A percentile compares a stretch with the other conserved stretches of the same genome.
These are phyloP conservation scores for Neodiprion lecontei DNA, from an alignment of 1,140 invertebrate genomes.

Conservation along the genomic window DNA sequence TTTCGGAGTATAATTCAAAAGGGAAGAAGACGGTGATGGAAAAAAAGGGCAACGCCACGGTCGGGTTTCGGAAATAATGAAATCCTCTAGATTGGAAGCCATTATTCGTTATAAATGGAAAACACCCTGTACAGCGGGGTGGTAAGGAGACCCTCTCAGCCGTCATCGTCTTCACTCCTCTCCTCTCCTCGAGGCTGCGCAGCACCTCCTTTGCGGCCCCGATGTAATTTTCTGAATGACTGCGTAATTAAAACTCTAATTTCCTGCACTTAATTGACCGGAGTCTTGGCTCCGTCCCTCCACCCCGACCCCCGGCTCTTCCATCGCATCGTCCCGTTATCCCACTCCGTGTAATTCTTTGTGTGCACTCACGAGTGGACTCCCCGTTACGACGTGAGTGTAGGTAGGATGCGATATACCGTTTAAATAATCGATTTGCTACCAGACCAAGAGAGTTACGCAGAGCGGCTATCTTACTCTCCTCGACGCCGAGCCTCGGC, in stretches of 20 bases:
- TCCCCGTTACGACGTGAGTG: slow-evolving; percentile 11
- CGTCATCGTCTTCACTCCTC: not conserved
- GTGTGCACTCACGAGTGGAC: slow-evolving; percentile 23
- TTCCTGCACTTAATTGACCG: slow-evolving; percentile 65
- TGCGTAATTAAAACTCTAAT: slow-evolving; percentile 66
- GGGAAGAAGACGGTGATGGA: too few relatives aligned
- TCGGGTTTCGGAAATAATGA: too few relatives aligned
- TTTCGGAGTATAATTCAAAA: too few relatives aligned
- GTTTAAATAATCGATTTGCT: slow-evolving; percentile 42
- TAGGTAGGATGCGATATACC: slow-evolving; percentile 12
- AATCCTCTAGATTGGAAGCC: too few relatives aligned
- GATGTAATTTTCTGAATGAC: slow-evolving; percentile 66
- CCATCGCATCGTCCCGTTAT: slow-evolving; percentile 19
- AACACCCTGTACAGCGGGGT: too few relatives aligned
- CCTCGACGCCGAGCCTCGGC: too few relatives aligned
- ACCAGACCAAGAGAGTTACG: not conserved
- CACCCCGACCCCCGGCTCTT: slow-evolving; percentile 19
- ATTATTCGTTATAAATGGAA: too few relatives aligned
- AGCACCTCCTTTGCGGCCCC: slow-evolving; percentile 41
- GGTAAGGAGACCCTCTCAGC: not conserved
- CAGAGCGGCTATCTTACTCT: too few relatives aligned
- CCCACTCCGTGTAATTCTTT: slow-evolving; percentile 27
- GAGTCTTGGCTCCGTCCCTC: slow-evolving; percentile 51
- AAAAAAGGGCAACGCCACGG: too few relatives aligned
- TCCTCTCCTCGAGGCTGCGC: not conserved